These are phyloP conservation scores for Zygothrica quintamaculata DNA, from an alignment of 2,888 invertebrate genomes.

Conservation along the genomic window DNA sequence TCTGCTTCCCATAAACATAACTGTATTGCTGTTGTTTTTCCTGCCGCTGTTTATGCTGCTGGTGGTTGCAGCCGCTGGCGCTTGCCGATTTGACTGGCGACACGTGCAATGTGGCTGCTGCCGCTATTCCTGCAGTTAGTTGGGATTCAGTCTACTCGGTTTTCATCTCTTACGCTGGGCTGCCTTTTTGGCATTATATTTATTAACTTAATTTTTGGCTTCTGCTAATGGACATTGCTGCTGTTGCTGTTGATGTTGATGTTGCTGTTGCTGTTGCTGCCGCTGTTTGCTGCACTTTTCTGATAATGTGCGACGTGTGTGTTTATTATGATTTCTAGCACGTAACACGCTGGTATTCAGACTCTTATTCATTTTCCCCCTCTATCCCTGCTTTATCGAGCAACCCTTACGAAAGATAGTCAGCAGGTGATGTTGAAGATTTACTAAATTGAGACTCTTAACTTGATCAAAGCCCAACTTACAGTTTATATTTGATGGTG, in stretches of 20 bases:
- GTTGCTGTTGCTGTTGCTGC: neutral
- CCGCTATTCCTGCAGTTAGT: constrained; percentile 6
- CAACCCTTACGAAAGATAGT: too few relatives aligned
- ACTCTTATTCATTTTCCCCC: neutral
- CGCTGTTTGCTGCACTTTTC: constrained; percentile 62
- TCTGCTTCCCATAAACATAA: constrained; percentile 14
- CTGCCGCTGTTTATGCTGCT: constrained; percentile 19
- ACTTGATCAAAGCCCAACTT: too few relatives aligned
- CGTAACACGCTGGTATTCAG: constrained; percentile 4
- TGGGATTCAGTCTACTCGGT: constrained; percentile 18
- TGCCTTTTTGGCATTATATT: constrained; percentile 67
- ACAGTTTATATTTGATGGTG: too few relatives aligned
- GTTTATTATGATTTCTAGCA: constrained; percentile 76
- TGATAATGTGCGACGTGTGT: constrained; percentile 77
- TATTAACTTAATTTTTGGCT: constrained; percentile 77
- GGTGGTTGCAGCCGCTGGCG: constrained; percentile 25
- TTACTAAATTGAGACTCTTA: neutral
- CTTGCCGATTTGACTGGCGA: constrained; percentile 55
- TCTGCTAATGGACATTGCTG: constrained; percentile 65
- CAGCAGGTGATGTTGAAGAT: constrained; percentile 6
- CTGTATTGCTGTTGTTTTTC: neutral
- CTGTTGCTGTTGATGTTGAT: constrained; percentile 2
- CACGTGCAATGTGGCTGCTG: constrained; percentile 46
- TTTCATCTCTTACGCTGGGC: constrained; percentile 69
- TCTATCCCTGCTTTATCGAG: neutral